phyloP scores from a whole-genome alignment of 1,140 invertebrate species.

The Drosophila baimaii region DNA sequence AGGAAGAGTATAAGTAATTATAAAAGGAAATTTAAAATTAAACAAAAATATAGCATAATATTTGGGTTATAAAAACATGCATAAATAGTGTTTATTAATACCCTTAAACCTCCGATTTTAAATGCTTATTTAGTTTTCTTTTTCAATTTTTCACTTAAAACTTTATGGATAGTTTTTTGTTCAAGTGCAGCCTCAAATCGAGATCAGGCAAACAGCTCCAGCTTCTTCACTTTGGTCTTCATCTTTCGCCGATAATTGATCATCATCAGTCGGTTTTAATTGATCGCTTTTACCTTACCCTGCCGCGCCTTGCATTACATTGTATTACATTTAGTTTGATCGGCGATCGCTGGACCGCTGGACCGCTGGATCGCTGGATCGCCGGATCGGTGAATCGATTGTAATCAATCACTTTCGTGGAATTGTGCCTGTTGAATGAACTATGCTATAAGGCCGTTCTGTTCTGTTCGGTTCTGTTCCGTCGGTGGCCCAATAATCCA shows the following conservation, averaged over 20 bases:
- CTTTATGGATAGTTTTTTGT: not conserved
- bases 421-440: slow-evolving; percentile 70
- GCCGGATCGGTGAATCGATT: slow-evolving; percentile 54
- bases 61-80: not conserved
- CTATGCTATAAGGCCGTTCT: slow-evolving; percentile 49
- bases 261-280: slow-evolving; percentile 82
- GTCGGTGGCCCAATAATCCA: slow-evolving; percentile 51
- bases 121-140: not conserved
- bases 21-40: too few relatives aligned
- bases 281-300: slow-evolving; percentile 67
- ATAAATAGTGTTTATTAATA: not conserved
- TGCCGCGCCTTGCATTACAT: slow-evolving; percentile 51
- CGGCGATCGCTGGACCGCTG: slow-evolving; percentile 14
- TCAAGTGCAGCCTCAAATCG: slow-evolving; percentile 19
- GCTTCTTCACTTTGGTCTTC: slow-evolving; percentile 42
- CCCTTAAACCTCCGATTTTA: not conserved
- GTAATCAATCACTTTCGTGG: slow-evolving; percentile 82
- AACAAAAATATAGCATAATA: not conserved
- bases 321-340: slow-evolving; percentile 44
- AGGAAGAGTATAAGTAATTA: not conserved
- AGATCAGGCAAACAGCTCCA: slow-evolving; percentile 19
- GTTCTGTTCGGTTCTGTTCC: not conserved
- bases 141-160: not conserved
- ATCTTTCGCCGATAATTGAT: slow-evolving; percentile 76
- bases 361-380: slow-evolving; percentile 10